A percentile compares a stretch with the other conserved stretches of the same genome.
phyloP scores from a whole-genome alignment of 2,113 vertebrate genomes.

The Myiagra hebetior region DNA sequence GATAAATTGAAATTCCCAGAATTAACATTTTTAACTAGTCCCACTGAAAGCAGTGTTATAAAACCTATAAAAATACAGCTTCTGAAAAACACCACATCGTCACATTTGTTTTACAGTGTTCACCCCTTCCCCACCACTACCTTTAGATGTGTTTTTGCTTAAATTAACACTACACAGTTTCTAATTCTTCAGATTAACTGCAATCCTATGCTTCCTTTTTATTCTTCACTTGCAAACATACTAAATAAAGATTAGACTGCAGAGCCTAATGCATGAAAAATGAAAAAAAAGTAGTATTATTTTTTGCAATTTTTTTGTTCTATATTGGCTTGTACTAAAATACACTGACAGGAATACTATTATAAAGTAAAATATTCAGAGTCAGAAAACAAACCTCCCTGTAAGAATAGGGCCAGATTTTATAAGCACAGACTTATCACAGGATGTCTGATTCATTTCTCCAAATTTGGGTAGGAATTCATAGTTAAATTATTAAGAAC shows the following conservation, averaged over 20 bases:
- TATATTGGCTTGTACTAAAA: neutral
- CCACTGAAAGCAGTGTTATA: neutral
- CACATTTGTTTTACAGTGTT: neutral
- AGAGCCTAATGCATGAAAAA: neutral
- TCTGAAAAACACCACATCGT: neutral
- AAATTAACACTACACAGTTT: neutral
- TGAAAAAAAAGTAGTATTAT: neutral
- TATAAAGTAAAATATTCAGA: neutral
- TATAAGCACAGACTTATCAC: neutral
- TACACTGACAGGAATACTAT: neutral
- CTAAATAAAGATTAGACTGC: neutral
- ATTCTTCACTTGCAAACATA: neutral
- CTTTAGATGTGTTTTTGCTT: neutral
- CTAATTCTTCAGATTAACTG: neutral
- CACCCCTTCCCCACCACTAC: neutral
- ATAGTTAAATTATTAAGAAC: conserved; percentile 24
- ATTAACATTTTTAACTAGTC: neutral
- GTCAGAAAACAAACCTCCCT: neutral
- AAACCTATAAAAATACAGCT: neutral
- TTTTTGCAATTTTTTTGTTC: neutral
- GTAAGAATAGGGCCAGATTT: neutral
- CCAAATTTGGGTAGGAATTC: conserved; percentile 6
- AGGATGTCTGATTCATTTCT: neutral
- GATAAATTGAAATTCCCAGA: neutral
- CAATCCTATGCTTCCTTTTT: neutral